Base-by-base conservation (phyloP, 2,113 vertebrate genomes). In the Ivindomyrus marchei region DNA sequence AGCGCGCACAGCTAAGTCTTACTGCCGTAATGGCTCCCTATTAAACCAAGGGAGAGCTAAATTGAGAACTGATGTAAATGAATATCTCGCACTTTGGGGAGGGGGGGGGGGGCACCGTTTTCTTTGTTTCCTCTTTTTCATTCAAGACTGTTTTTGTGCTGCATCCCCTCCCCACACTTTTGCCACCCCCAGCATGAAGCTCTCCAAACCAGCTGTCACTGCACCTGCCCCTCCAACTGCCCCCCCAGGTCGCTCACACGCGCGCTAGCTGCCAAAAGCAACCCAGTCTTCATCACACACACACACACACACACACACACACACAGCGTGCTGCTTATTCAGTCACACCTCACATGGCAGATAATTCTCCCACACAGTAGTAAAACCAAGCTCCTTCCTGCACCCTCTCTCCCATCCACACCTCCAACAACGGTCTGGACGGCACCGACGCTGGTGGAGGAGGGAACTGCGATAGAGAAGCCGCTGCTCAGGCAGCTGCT, bases 191-290 rank as follows among this genome's bases (percentile, higher is more conserved):
- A 90, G 89, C 31, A 31, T 24, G 27, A 24, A 62, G 87, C 87
- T 88, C 52, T 45, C 87, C 87, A 88, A 45, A 70, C 87, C 87
- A 88, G 87, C 87, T 88, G 88, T 88, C 88, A 88, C 88, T 49
- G 88, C 88, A 88, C 88, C 88, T 88, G 88, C 62, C 58, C 15
- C 88, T 62, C 31, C 80, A 89, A 49, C 6, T 39, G 19, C 31
- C n/a, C 89, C 24, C 46, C 47, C 19, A 39, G 42, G 39, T 88
- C 42, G 45, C 45, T 46, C 83, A 47, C 83, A 85, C 9, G 9
- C 21, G 21, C 9, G 2, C 45, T n/a, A 21, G 39, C 83, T 85
- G 42, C 83, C 45, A 47, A 45, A 45, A 85, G 83, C 83, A 31
- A 31, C 83, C 39, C 83, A 85, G 7, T 46, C 45, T n/a, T 2